These are phyloP conservation scores for Petrolisthes cinctipes DNA, from an alignment of 2,888 invertebrate species.

Conservation along the genomic window DNA sequence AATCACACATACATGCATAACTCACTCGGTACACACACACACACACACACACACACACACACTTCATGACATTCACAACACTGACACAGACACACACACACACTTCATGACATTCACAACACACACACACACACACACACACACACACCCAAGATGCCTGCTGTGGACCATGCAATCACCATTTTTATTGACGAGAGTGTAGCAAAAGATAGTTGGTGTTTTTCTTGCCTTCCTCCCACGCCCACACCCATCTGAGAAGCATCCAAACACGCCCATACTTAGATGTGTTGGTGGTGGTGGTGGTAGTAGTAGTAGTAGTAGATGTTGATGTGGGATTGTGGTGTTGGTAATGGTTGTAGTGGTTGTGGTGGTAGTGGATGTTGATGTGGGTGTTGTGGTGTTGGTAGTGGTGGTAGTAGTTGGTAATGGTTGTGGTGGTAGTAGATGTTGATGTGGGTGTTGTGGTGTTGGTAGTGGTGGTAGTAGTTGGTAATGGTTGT, in stretches of 20 bases:
- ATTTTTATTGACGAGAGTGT: too few relatives aligned
- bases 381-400: not conserved
- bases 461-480: not conserved
- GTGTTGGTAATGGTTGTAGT: not conserved
- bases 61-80: too few relatives aligned
- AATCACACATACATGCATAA: too few relatives aligned
- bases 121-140: too few relatives aligned
- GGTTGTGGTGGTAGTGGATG: not conserved
- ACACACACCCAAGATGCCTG: too few relatives aligned
- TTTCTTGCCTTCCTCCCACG: not conserved
- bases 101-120: too few relatives aligned
- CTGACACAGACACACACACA: too few relatives aligned
- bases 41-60: too few relatives aligned
- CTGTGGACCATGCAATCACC: too few relatives aligned
- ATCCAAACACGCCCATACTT: constrained; percentile 13
- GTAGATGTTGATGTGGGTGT: not conserved
- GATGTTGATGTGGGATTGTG: not conserved
- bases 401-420: not conserved
- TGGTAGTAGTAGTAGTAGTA: not conserved
- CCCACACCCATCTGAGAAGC: not conserved
- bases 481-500: too few relatives aligned
- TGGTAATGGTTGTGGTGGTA: not conserved
- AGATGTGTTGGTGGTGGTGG: not conserved
- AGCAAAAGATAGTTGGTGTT: too few relatives aligned
- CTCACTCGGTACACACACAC: too few relatives aligned